A percentile compares a stretch with the other conserved stretches of the same genome.
Conservation (phyloP, 2,888 invertebrate genomes). For the Drosophila borborema region DNA sequence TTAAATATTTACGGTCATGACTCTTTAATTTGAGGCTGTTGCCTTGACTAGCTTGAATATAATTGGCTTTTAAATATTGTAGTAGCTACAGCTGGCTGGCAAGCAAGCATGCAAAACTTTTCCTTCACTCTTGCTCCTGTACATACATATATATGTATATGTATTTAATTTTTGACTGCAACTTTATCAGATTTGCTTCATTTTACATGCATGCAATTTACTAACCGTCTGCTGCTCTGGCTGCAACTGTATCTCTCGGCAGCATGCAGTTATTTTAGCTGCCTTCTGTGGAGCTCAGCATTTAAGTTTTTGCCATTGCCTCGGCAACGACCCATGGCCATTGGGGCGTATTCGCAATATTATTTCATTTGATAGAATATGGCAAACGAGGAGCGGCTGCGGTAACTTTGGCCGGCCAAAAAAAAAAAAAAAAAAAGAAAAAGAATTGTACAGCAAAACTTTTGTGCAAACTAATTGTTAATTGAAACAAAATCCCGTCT, state of each 20-base stretch:
- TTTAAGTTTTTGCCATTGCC: conserved; percentile 9
- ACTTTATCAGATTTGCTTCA: conserved; percentile 34
- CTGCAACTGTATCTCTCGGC: conserved; percentile 11
- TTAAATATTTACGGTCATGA: conserved; percentile 3
- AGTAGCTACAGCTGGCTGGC: background rate
- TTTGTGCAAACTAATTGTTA: conserved; percentile 71
- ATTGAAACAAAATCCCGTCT: conserved; percentile 67
- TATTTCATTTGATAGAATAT: conserved; percentile 63
- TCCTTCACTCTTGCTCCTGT: background rate
- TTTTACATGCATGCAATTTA: conserved; percentile 23
- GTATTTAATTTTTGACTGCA: conserved; percentile 26
- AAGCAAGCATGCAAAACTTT: background rate
- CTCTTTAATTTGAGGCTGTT: conserved; percentile 7
- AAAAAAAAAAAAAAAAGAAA: background rate
- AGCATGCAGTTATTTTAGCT: conserved; percentile 5
- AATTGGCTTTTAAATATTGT: conserved; percentile 45
- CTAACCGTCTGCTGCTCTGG: conserved; percentile 4
- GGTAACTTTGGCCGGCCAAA: conserved; percentile 38
- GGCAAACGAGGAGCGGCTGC: conserved; percentile 44
- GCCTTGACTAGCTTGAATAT: conserved; percentile 7
- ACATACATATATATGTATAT: background rate
- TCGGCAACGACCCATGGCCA: conserved; percentile 8
- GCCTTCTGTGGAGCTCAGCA: conserved; percentile 5
- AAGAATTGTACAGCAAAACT: conserved; percentile 36
- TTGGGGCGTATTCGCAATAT: conserved; percentile 48